Percentiles rank a stretch among this genome's conserved stretches.
Conservation (phyloP, 2,888 invertebrate genomes). For the Altica lythri region DNA sequence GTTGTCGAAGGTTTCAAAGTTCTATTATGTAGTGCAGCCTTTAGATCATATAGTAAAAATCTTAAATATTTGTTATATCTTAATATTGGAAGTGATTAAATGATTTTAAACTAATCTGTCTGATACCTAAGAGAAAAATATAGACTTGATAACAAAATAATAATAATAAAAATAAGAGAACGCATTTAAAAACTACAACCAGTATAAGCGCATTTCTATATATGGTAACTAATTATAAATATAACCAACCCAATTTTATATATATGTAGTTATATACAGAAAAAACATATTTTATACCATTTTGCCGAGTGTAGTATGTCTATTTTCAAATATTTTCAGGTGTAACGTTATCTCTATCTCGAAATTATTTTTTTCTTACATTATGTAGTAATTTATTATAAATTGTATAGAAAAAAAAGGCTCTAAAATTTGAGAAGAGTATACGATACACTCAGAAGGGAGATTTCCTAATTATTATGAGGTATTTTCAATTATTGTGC, state of each 20-base stretch:
- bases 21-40: slow-evolving; percentile 55
- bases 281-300: slow-evolving; percentile 13
- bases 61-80: slow-evolving; percentile 48
- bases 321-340: slow-evolving; percentile 23
- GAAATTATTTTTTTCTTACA: too few relatives aligned
- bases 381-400: too few relatives aligned
- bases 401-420: too few relatives aligned
- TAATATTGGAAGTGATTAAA: slow-evolving; percentile 44
- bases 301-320: not conserved
- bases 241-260: slow-evolving; percentile 47
- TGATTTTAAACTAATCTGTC: slow-evolving; percentile 28
- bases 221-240: slow-evolving; percentile 52
- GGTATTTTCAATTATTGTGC: slow-evolving; percentile 42
- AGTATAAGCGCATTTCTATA: slow-evolving; percentile 45
- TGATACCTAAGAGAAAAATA: slow-evolving; percentile 33
- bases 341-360: too few relatives aligned
- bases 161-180: slow-evolving; percentile 33
- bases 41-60: slow-evolving; percentile 52
- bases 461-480: too few relatives aligned
- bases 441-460: too few relatives aligned
- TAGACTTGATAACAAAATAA: too few relatives aligned
- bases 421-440: too few relatives aligned
- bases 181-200: slow-evolving; percentile 40
- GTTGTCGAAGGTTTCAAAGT: slow-evolving; percentile 26
- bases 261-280: slow-evolving; percentile 28